These are phyloP conservation scores for Pseudomyrmex sp. DNA, from an alignment of 1,140 invertebrate genomes.

Conservation along the genomic window DNA sequence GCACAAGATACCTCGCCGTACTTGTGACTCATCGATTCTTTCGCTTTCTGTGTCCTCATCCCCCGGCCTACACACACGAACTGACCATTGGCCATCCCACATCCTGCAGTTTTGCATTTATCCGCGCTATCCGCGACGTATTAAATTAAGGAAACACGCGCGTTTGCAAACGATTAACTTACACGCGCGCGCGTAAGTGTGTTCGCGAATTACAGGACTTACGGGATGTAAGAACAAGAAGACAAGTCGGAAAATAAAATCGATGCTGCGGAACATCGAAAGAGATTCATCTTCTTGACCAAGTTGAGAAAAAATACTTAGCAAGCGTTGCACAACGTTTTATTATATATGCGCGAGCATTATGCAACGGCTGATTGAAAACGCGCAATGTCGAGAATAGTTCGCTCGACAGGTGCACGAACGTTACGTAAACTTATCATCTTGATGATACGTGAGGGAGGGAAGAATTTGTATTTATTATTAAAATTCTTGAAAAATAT, in stretches of 20 bases:
- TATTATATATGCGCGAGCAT: slow-evolving; percentile 3
- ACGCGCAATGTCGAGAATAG: slow-evolving; percentile 1
- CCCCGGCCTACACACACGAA: slow-evolving; percentile 57
- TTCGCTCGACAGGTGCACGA: slow-evolving; percentile 32
- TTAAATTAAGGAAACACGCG: slow-evolving; percentile 39
- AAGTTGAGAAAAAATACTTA: slow-evolving; percentile 3
- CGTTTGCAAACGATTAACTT: slow-evolving; percentile 27
- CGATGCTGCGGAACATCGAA: neutral
- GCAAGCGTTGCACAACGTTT: neutral
- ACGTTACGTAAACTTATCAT: slow-evolving; percentile 16
- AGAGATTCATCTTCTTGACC: neutral
- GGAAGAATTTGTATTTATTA: neutral
- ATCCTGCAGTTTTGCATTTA: neutral
- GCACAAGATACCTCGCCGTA: slow-evolving; percentile 21
- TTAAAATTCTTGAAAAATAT: neutral
- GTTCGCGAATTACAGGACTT: neutral
- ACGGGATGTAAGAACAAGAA: neutral
- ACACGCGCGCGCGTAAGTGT: neutral
- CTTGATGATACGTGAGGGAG: neutral
- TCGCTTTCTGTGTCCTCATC: slow-evolving; percentile 21
- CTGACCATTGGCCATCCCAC: slow-evolving; percentile 47
- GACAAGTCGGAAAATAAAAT: neutral
- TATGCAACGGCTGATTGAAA: slow-evolving; percentile 25
- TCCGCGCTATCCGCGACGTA: neutral
- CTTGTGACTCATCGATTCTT: slow-evolving; percentile 61